Conservation (phyloP, 2,888 invertebrate genomes). For the Stramonita haemastoma region DNA sequence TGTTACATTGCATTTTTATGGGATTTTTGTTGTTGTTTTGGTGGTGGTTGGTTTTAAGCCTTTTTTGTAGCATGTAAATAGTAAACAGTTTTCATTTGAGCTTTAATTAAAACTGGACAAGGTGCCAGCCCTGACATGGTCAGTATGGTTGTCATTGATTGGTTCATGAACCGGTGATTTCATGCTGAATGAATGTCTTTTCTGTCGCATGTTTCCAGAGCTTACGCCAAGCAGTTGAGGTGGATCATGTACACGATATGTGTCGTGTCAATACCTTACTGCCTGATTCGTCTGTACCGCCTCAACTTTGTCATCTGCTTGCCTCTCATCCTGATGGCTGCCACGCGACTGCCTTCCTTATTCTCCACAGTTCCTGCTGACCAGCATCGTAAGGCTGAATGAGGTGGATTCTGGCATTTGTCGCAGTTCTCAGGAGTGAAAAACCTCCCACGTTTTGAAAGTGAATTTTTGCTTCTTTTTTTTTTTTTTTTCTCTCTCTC, state of each 20-base stretch:
- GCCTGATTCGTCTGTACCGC: slow-evolving; percentile 31
- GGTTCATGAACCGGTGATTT: not conserved
- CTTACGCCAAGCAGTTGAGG: not conserved
- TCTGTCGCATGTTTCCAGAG: not conserved
- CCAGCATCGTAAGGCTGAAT: slow-evolving; percentile 23
- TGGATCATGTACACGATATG: slow-evolving; percentile 22
- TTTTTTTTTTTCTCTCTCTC: no score
- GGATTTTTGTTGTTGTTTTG: no score
- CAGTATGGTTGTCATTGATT: not conserved
- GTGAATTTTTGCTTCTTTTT: not conserved
- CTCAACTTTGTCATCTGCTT: slow-evolving; percentile 26
- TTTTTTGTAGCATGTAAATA: no score
- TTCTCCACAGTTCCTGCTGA: not conserved
- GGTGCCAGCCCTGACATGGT: not conserved
- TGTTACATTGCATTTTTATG: no score
- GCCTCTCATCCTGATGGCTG: not conserved
- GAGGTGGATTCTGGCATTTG: not conserved
- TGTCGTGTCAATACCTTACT: slow-evolving; percentile 31
- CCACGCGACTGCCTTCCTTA: not conserved
- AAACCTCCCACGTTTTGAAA: not conserved
- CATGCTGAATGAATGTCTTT: not conserved
- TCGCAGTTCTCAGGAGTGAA: no score
- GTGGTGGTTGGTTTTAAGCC: no score
- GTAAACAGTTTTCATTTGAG: no score
- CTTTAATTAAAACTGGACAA: no score